Base-by-base conservation (phyloP, 2,113 vertebrate genomes). In the Atherinomorus stipes region DNA sequence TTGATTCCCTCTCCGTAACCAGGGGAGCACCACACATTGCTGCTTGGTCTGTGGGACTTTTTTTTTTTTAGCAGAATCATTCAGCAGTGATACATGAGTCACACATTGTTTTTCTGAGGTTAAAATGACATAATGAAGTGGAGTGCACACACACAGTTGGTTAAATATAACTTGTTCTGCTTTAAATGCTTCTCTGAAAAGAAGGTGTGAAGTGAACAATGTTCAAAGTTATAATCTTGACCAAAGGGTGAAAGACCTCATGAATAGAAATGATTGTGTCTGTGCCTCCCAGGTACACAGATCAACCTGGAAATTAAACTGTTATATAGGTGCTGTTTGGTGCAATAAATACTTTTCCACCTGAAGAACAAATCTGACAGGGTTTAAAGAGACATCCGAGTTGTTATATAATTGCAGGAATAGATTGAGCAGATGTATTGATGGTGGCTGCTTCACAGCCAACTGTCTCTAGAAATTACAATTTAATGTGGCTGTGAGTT, bases 141-240 rank as follows among this genome's bases (percentile, higher is more conserved):
- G 58, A 53, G 23, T 53, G 56, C 51, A 81, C 79, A 76, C 2
- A 47, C 74, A 40, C 64, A 76, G 72, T 53, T 69, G 56, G 73
- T 70, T 83, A 79, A 85, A 83, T 85, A 79, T 83, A 85, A 42
- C 12, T 42, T 15, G 2, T 71, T 62, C 71, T 52, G 57, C 18
- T 66, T 80, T 28, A 50, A 65, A 80, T 49, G 51, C 64, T 58
- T 38, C 59, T 76, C 25, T 16, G 7, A 12, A 8, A 34, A 2
- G 12, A 42, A 42, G 12, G 40, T 42, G 12, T 42, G 15, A n/a
- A 37, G 49, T 11, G 23, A 56, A 26, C 13, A 50, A 7, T 47
- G 47, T 59, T 40, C 13, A 51, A 66, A 74, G 52, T 64, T 61
- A 28, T 70, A 70, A 21, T 70, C 11, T 45, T 62, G 47, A 53